Conservation (phyloP, 2,888 invertebrate species). For the Zonitis immaculata region DNA sequence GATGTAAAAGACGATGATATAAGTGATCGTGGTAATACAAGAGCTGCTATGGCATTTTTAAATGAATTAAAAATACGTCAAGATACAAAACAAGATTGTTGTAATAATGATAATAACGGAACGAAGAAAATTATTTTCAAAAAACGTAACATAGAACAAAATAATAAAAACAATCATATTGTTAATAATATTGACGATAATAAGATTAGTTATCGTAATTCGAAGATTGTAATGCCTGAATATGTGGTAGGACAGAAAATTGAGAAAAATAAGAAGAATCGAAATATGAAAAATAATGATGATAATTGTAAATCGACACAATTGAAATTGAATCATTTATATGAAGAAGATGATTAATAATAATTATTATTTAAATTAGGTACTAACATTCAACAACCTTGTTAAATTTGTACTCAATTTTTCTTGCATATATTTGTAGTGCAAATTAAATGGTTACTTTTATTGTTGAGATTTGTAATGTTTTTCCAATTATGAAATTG, state of each 20-base stretch:
- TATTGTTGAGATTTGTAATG: background rate
- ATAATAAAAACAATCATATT: conserved; percentile 4
- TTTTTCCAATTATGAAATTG: background rate
- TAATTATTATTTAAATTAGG: background rate
- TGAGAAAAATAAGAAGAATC: conserved; percentile 49
- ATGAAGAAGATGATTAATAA: conserved; percentile 45
- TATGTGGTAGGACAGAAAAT: conserved; percentile 69
- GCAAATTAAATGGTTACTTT: background rate
- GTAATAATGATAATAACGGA: conserved; percentile 18
- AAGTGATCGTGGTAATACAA: conserved; percentile 72
- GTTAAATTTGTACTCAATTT: background rate
- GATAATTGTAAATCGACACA: conserved; percentile 33
- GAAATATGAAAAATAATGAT: conserved; percentile 16
- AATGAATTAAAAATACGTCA: conserved; percentile 56
- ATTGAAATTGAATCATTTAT: conserved; percentile 55
- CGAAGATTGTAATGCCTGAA: conserved; percentile 76
- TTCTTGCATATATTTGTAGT: background rate
- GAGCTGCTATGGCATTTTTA: conserved; percentile 73
- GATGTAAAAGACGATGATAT: conserved; percentile 73
- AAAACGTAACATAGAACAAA: conserved; percentile 20
- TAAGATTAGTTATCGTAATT: conserved; percentile 57
- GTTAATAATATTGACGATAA: conserved; percentile 30
- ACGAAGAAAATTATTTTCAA: conserved; percentile 41
- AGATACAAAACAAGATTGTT: conserved; percentile 19
- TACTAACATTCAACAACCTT: background rate